Evolutionary conservation across 2,797 vertebrate species (phyloP), one percentile per base, ranked within the genome.

Genomic region (Glossophaga mutica): DNA sequence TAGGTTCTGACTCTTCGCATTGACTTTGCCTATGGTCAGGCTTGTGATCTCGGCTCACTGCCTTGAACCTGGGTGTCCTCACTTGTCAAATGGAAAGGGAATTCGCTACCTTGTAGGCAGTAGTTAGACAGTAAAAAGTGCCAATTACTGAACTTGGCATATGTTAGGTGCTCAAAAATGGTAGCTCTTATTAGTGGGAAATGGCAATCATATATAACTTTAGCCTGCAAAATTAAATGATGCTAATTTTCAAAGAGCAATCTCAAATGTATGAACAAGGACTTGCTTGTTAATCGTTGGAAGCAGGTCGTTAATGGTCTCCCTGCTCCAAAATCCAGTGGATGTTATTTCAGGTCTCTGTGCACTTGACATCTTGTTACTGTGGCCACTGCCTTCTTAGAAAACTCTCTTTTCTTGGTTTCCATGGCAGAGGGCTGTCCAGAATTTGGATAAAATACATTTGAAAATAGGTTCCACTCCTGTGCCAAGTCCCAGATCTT

Each of bases 391-490:
- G 59, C 19, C n/a, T 93, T 32, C 21, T 62, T 86, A 74, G 71
- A 59, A 95, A 94, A 65, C 91, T 83, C 8, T 91, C 11, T 79
- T 85, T 77, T 59, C 62, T 90, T 79, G 21, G 57, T 95, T 97
- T 95, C 55, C 26, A n/a, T 18, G 52, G 50, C 34, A 78, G 22
- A 78, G 26, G 9, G 6, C 19, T 90, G 71, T 26, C 34, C 39
- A 68, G 77, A 92, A 83, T 90, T 95, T 34, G 74, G 59, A 85
- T 59, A 73, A 88, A 92, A 37, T 68, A 37, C 32, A 70, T 62
- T 81, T 42, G 37, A 82, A 95, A 90, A 85, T 50, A 21, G 48
- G 4, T 62, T 57, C 24, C 21, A 42, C 42, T 91, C 26, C 14
- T 50, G 32, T 29, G 37, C 12, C 48, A 10, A 32, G n/a, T 55